These are phyloP conservation scores for Aix galericulata DNA, from an alignment of 2,113 vertebrate species.

Conservation along the genomic window DNA sequence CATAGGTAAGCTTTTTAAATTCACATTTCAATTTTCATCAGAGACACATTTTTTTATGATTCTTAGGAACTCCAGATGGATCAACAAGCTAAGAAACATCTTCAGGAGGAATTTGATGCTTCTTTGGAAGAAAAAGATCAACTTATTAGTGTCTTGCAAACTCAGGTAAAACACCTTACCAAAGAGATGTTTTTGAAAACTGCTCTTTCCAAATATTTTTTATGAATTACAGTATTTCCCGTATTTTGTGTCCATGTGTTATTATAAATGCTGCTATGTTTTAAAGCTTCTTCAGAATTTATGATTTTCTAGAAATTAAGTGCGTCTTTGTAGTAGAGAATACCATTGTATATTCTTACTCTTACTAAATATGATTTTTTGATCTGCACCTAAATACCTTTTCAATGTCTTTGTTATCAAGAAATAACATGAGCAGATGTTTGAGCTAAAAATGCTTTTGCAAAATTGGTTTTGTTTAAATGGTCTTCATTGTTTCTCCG, in stretches of 20 bases:
- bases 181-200: background rate
- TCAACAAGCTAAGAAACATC: constrained; percentile 96
- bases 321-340: background rate
- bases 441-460: background rate
- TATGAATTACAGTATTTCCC: background rate
- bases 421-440: background rate
- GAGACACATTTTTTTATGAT: background rate
- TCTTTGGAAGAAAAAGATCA: constrained; percentile 96
- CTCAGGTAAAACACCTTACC: constrained; percentile 80
- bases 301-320: background rate
- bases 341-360: background rate
- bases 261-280: background rate
- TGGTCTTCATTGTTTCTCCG: background rate
- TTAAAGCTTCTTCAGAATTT: background rate
- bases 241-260: background rate
- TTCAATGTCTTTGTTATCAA: background rate
- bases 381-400: background rate
- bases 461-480: background rate
- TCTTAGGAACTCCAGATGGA: constrained; percentile 96
- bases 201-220: background rate
- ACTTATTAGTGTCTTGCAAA: constrained; percentile 93
- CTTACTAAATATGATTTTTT: background rate
- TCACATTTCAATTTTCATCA: background rate
- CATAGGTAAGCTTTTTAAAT: background rate
- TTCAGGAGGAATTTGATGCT: constrained; percentile 97